These are phyloP conservation scores for Monopterus albus DNA, from an alignment of 2,113 vertebrate species.

Conservation along the genomic window DNA sequence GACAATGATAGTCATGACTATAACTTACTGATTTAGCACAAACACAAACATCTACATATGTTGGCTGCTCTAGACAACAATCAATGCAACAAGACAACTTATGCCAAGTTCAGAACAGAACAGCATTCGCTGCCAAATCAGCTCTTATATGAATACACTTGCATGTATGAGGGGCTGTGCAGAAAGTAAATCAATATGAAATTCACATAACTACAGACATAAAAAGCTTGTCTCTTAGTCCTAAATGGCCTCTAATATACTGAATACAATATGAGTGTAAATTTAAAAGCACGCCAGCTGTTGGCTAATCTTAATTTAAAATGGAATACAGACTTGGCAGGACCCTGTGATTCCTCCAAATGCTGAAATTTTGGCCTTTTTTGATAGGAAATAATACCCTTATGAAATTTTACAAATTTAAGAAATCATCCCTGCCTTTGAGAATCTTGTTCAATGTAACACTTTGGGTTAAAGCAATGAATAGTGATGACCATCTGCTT, in stretches of 20 bases:
- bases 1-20: not conserved
- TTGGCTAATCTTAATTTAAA: slow-evolving; percentile 5
- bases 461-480: slow-evolving; percentile 28
- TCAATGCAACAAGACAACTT: slow-evolving; percentile 21
- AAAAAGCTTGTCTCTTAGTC: not conserved
- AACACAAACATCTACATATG: slow-evolving; percentile 29
- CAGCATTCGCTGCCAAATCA: slow-evolving; percentile 37
- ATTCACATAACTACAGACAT: slow-evolving; percentile 1
- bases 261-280: not conserved
- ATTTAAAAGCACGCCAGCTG: slow-evolving; percentile 21
- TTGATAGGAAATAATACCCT: slow-evolving; percentile 14
- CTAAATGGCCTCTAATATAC: not conserved
- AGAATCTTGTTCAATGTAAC: slow-evolving; percentile 37
- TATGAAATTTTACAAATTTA: not conserved
- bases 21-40: slow-evolving; percentile 26
- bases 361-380: not conserved
- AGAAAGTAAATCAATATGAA: slow-evolving; percentile 43
- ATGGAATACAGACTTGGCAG: not conserved
- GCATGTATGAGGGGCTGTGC: not conserved
- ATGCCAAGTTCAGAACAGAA: slow-evolving; percentile 43
- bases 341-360: slow-evolving; percentile 3
- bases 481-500: slow-evolving; percentile 69
- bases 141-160: not conserved
- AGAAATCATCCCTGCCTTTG: not conserved
- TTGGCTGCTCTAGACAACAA: slow-evolving; percentile 13